phyloP scores from a whole-genome alignment of 2,797 vertebrate genomes.

The Heteromormyrus szaboi region DNA sequence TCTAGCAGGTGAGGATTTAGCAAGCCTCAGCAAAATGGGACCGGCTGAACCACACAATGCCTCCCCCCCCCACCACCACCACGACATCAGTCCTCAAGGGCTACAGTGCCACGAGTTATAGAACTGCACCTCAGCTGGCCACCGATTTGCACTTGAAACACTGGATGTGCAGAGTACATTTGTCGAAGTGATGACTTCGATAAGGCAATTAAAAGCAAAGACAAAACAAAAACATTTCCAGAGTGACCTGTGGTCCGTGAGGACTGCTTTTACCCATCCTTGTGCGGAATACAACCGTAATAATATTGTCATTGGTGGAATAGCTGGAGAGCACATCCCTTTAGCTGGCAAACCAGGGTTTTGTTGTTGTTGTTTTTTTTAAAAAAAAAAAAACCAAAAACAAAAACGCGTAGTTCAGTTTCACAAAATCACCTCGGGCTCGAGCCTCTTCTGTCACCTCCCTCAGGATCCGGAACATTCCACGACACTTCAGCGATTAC shows the following conservation, averaged over 20 bases:
- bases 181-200: neutral
- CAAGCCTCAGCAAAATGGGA: neutral
- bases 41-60: neutral
- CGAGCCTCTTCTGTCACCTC: neutral
- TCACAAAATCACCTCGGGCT: neutral
- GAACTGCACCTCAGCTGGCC: neutral
- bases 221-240: neutral
- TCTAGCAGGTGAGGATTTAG: slow-evolving; percentile 15
- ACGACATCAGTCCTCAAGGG: neutral
- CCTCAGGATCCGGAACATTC: neutral
- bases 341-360: neutral
- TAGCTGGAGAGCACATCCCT: neutral
- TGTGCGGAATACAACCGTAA: neutral
- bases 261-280: neutral
- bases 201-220: neutral
- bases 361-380: neutral
- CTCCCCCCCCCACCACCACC: neutral
- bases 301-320: neutral
- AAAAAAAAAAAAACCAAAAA: neutral
- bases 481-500: neutral
- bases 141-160: neutral
- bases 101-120: neutral
- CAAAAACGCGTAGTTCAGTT: neutral
- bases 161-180: neutral
- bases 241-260: neutral